Base-by-base conservation (phyloP, 2,888 invertebrate species). In the Subacronicta megacephala region DNA sequence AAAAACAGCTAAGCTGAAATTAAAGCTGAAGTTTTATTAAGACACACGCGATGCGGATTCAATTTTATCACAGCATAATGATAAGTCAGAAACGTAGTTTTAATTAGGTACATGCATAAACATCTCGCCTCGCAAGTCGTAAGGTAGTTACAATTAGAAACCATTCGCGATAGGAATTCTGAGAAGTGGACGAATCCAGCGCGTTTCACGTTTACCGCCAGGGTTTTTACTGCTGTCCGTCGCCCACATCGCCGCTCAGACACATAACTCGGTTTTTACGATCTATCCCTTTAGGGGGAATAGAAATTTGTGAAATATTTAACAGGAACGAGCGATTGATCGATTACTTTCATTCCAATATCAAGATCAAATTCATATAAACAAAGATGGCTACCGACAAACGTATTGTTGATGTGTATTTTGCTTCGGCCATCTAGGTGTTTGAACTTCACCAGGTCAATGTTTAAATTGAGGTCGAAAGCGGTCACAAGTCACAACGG, bases 401-500 rank as follows among this genome's bases (percentile, higher is more conserved):
- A 70, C 65, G 72, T 65, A 72, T 75, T 70, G 66, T 70, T 52
- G 47, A 60, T 40, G 36, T 40, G 55, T 80, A 58, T 76, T 74
- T 76, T 72, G 54, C 59, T 69, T 70, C 59, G 49, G 44, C 54
- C 69, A 71, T 66, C 56, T 71, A 78, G 78, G 76, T 81, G 77
- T 80, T 78, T 85, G 84, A 88, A 86, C 85, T 83, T 80, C 78
- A 81, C 66, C 85, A 82, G 87, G 89, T 88, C 87, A 89, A 80
- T 58, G 78, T 74, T 75, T 80, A 87, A 89, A 89, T 88, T 91
- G 89, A 83, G 88, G 89, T 91, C 90, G 84, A 79, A 88, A 77
- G 82, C 82, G 89, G 85, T 84, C 86, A 84, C 72, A 76, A 76
- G 85, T 84, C 86, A 84, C 72, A 76, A 76, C 82, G 78, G 64